Conservation (phyloP, 2,888 invertebrate species). For the Agrochola litura region DNA sequence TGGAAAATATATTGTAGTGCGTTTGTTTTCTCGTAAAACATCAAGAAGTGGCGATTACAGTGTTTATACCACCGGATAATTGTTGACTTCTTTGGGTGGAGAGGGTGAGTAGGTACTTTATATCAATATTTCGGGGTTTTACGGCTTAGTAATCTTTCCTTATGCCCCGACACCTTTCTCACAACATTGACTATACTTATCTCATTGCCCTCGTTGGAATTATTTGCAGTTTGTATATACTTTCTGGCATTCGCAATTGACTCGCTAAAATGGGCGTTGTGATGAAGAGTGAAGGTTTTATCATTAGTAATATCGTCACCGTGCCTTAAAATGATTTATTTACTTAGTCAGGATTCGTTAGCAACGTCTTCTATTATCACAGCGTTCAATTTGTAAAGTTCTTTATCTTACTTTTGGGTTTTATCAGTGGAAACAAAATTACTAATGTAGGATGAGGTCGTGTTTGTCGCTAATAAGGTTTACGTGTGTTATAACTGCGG, state of each 20-base stretch:
- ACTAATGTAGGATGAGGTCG: constrained; percentile 13
- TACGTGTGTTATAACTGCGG: constrained; percentile 23
- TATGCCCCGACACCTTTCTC: constrained; percentile 31
- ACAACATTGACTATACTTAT: constrained; percentile 25
- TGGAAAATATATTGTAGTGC: constrained; percentile 73
- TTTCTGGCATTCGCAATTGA: constrained; percentile 46
- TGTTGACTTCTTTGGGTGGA: constrained; percentile 86
- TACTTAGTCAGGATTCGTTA: constrained; percentile 58
- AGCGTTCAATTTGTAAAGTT: constrained; percentile 19
- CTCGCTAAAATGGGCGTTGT: constrained; percentile 84
- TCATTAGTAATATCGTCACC: constrained; percentile 79
- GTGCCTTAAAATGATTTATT: constrained; percentile 67
- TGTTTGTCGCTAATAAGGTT: neutral
- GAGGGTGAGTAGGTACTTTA: constrained; percentile 85
- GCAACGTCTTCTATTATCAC: constrained; percentile 45
- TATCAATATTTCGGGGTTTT: constrained; percentile 77
- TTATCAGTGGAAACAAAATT: constrained; percentile 19
- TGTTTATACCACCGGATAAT: constrained; percentile 75
- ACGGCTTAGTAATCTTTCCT: constrained; percentile 64
- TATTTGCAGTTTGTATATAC: constrained; percentile 26
- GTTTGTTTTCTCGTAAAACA: constrained; percentile 72
- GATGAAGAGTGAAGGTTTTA: constrained; percentile 79
- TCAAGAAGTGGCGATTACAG: constrained; percentile 71
- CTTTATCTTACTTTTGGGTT: constrained; percentile 21
- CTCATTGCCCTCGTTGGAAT: constrained; percentile 10